Percentiles rank a stretch among this genome's conserved stretches.
Evolutionary conservation across 2,113 vertebrate genomes (phyloP).

Genomic region (Psilopsiagon aurifrons): DNA sequence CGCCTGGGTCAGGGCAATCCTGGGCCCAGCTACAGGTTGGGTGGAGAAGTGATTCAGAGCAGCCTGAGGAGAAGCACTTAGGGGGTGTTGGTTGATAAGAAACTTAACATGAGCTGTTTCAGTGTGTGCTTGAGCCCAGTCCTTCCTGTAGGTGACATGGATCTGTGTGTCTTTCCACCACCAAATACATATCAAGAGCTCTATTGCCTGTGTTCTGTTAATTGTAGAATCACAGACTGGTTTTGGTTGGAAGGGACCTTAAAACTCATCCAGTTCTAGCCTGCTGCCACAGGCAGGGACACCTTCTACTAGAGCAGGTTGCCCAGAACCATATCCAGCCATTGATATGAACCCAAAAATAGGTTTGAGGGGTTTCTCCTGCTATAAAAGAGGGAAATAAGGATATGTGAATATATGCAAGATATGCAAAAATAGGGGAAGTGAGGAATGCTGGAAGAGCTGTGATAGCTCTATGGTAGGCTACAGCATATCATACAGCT

Average conservation of each 20-base stretch:
- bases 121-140: background rate
- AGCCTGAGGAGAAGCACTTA: background rate
- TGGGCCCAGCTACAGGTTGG: background rate
- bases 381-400: background rate
- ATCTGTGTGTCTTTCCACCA: background rate
- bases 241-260: background rate
- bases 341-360: background rate
- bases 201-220: background rate
- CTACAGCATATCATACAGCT: background rate
- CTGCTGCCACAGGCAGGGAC: background rate
- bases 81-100: background rate
- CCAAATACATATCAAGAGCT: rapidly evolving
- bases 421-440: background rate
- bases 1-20: background rate
- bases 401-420: background rate
- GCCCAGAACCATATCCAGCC: background rate
- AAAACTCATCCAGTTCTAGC: background rate
- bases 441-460: background rate
- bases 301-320: background rate
- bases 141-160: background rate
- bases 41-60: background rate
- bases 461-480: background rate
- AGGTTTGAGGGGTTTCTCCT: background rate
- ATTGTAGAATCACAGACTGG: background rate
- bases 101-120: background rate